Conservation (phyloP, 2,888 invertebrate species). For the Acronicta aceris region DNA sequence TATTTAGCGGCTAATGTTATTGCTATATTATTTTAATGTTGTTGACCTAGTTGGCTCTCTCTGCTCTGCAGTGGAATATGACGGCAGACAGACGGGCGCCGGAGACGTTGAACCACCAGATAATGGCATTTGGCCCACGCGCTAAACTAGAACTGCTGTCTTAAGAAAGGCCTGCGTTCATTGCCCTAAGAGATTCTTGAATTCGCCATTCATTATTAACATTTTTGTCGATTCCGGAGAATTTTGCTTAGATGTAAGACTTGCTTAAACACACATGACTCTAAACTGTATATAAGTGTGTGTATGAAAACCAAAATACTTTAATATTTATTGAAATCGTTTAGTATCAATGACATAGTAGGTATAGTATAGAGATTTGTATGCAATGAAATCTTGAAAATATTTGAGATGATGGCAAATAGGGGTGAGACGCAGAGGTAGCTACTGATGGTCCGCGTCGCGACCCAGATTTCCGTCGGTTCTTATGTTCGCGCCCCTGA, state of each 20-base stretch:
- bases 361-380: no score
- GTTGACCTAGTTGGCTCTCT: conserved; percentile 70
- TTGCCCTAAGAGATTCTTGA: conserved; percentile 35
- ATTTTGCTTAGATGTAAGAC: no score
- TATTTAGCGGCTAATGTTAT: conserved; percentile 29
- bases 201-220: conserved; percentile 5
- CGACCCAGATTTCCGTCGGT: conserved; percentile 68
- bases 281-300: no score
- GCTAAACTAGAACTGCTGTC: conserved; percentile 34
- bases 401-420: conserved; percentile 35
- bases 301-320: no score
- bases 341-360: no score
- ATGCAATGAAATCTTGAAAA: conserved; percentile 29
- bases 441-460: conserved; percentile 56
- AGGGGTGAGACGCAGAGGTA: conserved; percentile 46
- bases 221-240: no score
- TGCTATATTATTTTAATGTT: conserved; percentile 45
- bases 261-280: no score
- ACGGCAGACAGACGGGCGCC: conserved; percentile 84
- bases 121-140: conserved; percentile 64
- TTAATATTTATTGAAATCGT: no score
- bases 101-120: conserved; percentile 56
- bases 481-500: conserved; percentile 71
- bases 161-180: conserved; percentile 25
- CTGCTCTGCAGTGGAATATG: conserved; percentile 66